Base-by-base conservation (phyloP, 2,113 vertebrate genomes). In the Bubo bubo region DNA sequence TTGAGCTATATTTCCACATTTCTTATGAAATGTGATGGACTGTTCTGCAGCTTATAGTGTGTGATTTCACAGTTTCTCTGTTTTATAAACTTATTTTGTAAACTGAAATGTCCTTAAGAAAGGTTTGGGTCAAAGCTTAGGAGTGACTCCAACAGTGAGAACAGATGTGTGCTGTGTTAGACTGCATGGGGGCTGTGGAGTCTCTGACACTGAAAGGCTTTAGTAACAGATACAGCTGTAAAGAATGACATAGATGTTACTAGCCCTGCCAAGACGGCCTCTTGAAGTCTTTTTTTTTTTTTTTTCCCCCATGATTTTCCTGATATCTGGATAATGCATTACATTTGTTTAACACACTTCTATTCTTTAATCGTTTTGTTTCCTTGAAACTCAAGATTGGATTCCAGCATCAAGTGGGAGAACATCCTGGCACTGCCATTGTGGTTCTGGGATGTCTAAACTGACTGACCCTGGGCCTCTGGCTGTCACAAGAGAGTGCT, bases 11-110 rank as follows among this genome's bases (percentile, higher is more conserved):
- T 37, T 83, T 62, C 45, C 26, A 18, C 30, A 34, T 64, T 79
- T 73, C 39, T 68, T 66, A 8, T 49, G 53, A 83, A 88, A 60
- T 28, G 10, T 17, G 13, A 18, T 56, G 14, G 79, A 58, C 58
- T 86, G 64, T 68, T 68, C 53, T 92, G 39, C 62, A 92, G 53
- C 21, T 68, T 6, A 5, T 52, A 75, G 23, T 28, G 35, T 56
- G 56, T 37, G 50, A 60, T 95, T 90, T 95, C 68, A 73, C 49
- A 26, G 30, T 86, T 94, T 60, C 49, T 86, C 62, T 92, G 8
- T 88, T 92, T 87, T 49, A 41, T 86, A 72, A 88, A 79, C 24
- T 93, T 70, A 55, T 17, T 92, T 74, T 77, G 70, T 93, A 92
- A 95, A 91, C 37, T 43, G 70, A 83, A 85, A 60, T 90, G 76